Percentiles rank a stretch among this genome's conserved stretches.
These are phyloP conservation scores for Epirrhoe alternata DNA, from an alignment of 2,888 invertebrate genomes.

Conservation along the genomic window DNA sequence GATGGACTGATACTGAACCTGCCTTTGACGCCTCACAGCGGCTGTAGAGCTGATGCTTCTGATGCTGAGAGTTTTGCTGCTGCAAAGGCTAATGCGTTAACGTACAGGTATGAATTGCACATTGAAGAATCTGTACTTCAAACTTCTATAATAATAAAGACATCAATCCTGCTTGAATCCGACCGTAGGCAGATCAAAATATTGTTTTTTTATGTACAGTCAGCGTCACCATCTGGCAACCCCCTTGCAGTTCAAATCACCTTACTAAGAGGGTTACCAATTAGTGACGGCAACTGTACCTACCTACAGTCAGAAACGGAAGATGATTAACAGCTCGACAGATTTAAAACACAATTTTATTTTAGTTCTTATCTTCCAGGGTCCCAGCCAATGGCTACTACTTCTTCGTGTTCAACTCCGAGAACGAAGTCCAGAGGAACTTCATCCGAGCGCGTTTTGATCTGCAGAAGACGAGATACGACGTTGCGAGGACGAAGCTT, in stretches of 20 bases:
- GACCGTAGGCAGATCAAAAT: too few relatives aligned
- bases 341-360: too few relatives aligned
- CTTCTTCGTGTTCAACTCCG: constrained; percentile 93
- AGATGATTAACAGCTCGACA: too few relatives aligned
- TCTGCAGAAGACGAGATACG: constrained; percentile 89
- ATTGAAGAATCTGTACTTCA: too few relatives aligned
- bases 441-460: constrained; percentile 89
- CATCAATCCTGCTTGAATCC: too few relatives aligned
- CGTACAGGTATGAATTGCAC: constrained; percentile 83
- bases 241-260: too few relatives aligned
- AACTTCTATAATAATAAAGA: too few relatives aligned
- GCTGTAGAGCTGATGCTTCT: constrained; percentile 74
- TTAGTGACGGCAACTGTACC: too few relatives aligned
- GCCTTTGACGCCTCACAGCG: constrained; percentile 87
- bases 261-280: too few relatives aligned
- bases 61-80: constrained; percentile 79
- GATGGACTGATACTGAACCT: constrained; percentile 90
- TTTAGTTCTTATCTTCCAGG: constrained; percentile 74
- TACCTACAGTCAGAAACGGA: too few relatives aligned
- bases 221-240: too few relatives aligned
- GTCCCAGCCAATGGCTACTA: constrained; percentile 92
- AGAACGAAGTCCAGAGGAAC: constrained; percentile 90
- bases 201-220: too few relatives aligned
- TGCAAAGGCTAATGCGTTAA: constrained; percentile 86
- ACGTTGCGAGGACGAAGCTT: constrained; percentile 86